Conservation (phyloP, 1,140 invertebrate genomes). For the Phymorhynchus buccinoides region DNA sequence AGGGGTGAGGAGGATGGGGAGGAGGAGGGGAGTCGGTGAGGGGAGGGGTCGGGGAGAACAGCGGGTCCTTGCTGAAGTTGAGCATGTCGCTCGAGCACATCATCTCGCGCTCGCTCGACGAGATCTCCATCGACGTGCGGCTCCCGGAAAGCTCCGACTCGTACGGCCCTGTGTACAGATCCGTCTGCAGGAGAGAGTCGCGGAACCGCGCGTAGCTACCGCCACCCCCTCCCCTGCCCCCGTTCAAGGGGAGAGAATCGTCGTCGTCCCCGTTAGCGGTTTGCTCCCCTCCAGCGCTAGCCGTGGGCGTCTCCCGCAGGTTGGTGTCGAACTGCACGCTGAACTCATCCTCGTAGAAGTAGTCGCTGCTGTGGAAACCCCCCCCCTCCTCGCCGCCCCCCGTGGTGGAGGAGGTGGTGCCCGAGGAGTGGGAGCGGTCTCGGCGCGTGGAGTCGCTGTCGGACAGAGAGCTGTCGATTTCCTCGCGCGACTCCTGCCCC, state of each 20-base stretch:
- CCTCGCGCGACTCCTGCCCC: slow-evolving; percentile 48
- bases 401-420: slow-evolving; percentile 16
- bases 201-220: slow-evolving; percentile 65
- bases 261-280: slow-evolving; percentile 30
- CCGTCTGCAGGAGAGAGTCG: slow-evolving; percentile 51
- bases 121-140: slow-evolving; percentile 66
- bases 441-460: slow-evolving; percentile 26
- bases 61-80: slow-evolving; percentile 66
- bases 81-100: slow-evolving; percentile 70
- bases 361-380: slow-evolving; percentile 60
- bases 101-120: slow-evolving; percentile 67
- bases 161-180: slow-evolving; percentile 54
- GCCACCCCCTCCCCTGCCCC: slow-evolving; percentile 63
- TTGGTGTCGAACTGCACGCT: slow-evolving; percentile 68
- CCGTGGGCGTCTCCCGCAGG: slow-evolving; percentile 42
- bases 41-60: slow-evolving; percentile 65
- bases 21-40: slow-evolving; percentile 58
- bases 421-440: background rate
- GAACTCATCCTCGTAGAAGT: slow-evolving; percentile 71
- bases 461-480: slow-evolving; percentile 49
- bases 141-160: slow-evolving; percentile 67
- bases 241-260: slow-evolving; percentile 56
- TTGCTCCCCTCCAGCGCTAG: slow-evolving; percentile 15
- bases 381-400: slow-evolving; percentile 48
- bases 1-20: no score